Base-by-base conservation (phyloP, 2,797 vertebrate species). In the Centropyge bicolor region DNA sequence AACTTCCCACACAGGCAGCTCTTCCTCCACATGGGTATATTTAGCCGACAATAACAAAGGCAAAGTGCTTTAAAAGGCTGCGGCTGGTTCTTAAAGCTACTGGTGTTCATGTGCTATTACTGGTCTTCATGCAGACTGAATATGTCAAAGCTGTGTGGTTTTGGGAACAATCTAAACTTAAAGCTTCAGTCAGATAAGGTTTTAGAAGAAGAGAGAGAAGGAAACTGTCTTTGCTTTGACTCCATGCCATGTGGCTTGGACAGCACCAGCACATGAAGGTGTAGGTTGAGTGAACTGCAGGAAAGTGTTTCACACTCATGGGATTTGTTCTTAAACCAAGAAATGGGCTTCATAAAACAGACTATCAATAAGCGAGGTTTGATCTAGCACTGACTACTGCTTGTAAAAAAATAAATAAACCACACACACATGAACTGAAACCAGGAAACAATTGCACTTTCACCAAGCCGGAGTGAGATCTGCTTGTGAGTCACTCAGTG, bases 11-110 rank as follows among this genome's bases (percentile, higher is more conserved):
- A 77, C 83, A 83, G 55, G 49, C 40, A 38, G 74, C 89, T 76
- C 73, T 69, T 73, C 82, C 81, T 77, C 74, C 80, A 64, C 76
- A 68, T 46, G 71, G n/a, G 49, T 85, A 80, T 81, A 81, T 86
- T 63, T 76, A 85, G 65, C 60, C 36, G 14, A 22, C 49, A 83
- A 67, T 52, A 77, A 89, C 70, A 86, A 81, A 73, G 49, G 41
- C 56, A 31, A 71, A 48, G 67, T 12, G 70, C 52, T 80, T 76
- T 82, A 75, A 80, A 86, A 12, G 65, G 68, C 46, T 74, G 67
- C 36, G 56, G 65, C 17, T n/a, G 64, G 5, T 8, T 52, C 46
- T 62, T 74, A 27, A 61, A 60, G 70, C 57, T 2, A 1, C 38
- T 27, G 36, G 6, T 63, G 54, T 69, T 40, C 20, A 49, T 19